These are phyloP conservation scores for Heteromyza rotundicornis DNA, from an alignment of 2,888 invertebrate species.

Conservation along the genomic window DNA sequence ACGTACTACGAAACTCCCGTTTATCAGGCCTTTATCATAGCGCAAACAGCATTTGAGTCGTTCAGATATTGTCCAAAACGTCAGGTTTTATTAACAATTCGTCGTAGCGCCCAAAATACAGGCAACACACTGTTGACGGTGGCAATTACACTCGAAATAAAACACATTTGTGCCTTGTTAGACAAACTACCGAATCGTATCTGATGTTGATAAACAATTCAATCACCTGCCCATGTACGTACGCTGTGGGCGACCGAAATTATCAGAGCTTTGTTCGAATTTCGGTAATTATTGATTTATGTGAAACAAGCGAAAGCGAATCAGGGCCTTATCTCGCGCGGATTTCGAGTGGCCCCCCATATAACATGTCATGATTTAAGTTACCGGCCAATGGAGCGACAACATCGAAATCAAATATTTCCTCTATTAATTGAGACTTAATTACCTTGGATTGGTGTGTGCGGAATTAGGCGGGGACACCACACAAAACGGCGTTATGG, in stretches of 20 bases:
- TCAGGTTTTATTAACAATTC: conserved; percentile 38
- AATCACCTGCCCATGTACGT: no score
- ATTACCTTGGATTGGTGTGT: conserved; percentile 44
- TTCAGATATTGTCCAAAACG: conserved; percentile 47
- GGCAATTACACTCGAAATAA: conserved; percentile 11
- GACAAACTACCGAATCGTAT: conserved; percentile 20
- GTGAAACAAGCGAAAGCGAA: conserved; percentile 32
- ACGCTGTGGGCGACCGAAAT: neutral
- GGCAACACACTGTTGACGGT: neutral
- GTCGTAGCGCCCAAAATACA: conserved; percentile 8
- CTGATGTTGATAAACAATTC: neutral
- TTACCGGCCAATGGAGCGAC: neutral
- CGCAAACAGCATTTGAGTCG: conserved; percentile 19
- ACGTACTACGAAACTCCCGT: neutral
- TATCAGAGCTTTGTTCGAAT: conserved; percentile 20
- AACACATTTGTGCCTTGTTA: conserved; percentile 19
- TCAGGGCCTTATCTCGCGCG: conserved; percentile 30
- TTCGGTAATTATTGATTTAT: conserved; percentile 53
- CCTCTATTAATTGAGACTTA: conserved; percentile 44
- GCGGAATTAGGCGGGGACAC: no score
- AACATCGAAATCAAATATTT: conserved; percentile 7
- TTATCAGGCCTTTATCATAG: conserved; percentile 15
- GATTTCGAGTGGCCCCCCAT: conserved; percentile 16
- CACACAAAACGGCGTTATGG: no score
- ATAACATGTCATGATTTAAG: neutral